Evolutionary conservation across 2,797 vertebrate genomes (phyloP).

Genomic region (Molothrus aeneus): DNA sequence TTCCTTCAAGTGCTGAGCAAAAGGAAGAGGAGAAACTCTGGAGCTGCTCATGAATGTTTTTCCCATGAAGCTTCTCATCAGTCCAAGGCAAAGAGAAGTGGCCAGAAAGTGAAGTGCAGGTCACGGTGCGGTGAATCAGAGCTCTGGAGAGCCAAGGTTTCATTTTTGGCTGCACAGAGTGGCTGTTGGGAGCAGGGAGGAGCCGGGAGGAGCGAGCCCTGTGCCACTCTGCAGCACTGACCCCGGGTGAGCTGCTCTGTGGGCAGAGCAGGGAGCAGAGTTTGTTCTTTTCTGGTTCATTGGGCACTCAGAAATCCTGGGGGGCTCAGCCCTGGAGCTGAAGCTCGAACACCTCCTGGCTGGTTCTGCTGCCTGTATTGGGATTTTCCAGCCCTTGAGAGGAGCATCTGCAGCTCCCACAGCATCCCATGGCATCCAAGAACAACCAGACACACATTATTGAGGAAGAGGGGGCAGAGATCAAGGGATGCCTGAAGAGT

Average conservation of each 20-base stretch:
- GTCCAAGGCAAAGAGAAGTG: neutral
- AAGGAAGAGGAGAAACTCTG: neutral
- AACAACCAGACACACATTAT: accelerated
- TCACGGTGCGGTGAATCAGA: accelerated
- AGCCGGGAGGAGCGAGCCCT: neutral
- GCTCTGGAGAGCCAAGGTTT: neutral
- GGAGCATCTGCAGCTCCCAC: neutral
- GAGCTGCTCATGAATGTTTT: neutral
- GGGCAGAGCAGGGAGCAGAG: neutral
- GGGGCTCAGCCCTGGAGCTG: neutral
- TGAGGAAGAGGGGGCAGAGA: neutral
- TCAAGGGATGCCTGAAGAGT: neutral
- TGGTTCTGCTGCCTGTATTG: neutral
- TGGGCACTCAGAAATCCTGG: neutral
- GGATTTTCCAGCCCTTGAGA: neutral
- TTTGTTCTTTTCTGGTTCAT: neutral
- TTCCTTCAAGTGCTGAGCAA: neutral
- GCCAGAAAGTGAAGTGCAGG: neutral
- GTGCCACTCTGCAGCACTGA: neutral
- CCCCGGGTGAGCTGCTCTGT: neutral
- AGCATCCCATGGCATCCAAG: neutral
- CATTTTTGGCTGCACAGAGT: neutral
- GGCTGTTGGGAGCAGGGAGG: neutral
- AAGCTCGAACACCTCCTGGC: neutral
- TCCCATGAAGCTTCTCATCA: neutral